Evolutionary conservation across 1,140 invertebrate genomes (phyloP), one percentile per base, ranked within the genome.

Genomic region (Conopomorpha cramerella): DNA sequence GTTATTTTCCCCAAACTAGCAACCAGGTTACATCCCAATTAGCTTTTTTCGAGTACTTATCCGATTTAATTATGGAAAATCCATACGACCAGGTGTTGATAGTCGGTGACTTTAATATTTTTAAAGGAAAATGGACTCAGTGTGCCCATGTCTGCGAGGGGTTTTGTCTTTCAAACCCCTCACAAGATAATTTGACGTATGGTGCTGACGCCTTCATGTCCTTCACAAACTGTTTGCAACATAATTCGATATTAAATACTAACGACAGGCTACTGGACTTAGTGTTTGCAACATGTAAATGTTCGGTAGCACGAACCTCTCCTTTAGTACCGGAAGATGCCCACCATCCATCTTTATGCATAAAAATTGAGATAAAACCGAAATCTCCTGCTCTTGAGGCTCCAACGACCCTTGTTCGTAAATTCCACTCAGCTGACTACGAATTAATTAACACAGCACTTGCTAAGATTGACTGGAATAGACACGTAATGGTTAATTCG

Each of bases 31-130:
- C 17, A 1, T 32, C 30, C 1, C 16, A 32, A 8, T 16, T n/a
- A 18, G 3, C 13, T 11, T 18, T 32, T 32, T 17, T 32, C 13
- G 30, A 32, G 10, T 32, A 11, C 12, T 16, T 32, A 18, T 11
- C 3, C 15, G 8, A n/a, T n/a, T n/a, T n/a, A n/a, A n/a, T n/a
- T n/a, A n/a, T n/a, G n/a, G 30, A 32, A 2, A 11, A 4, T n/a
- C 30, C 30, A 3, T 16, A 32, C 11, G 30, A 32, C n/a, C 1
- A n/a, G 3, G 17, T 32, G 11, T n/a, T 32, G 2, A 11, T 32
- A 4, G 1, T 32, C n/a, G 30, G 30, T n/a, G 30, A 31, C 12
- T 31, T 31, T 31, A 31, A 31, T 31, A 31, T 31, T 3, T 15
- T 8, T n/a, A 17, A 31, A 4, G 30, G 16, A 3, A 3, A n/a